These are phyloP conservation scores for Crossoptilon crossoptilon DNA, from an alignment of 2,797 vertebrate species.

Conservation along the genomic window DNA sequence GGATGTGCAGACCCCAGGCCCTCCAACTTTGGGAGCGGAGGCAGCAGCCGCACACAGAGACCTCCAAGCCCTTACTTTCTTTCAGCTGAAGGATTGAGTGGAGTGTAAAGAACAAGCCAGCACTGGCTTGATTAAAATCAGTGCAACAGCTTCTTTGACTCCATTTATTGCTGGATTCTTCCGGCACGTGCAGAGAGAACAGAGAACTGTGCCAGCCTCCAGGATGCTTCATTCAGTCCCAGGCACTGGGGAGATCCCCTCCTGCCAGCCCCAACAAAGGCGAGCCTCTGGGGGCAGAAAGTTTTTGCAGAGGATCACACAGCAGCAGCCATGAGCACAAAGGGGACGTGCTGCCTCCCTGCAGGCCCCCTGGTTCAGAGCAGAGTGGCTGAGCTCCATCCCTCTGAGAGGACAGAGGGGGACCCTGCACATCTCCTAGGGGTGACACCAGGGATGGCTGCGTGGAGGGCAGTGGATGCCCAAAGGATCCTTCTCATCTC, in stretches of 20 bases:
- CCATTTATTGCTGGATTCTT: background rate
- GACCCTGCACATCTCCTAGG: background rate
- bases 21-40: rapidly evolving
- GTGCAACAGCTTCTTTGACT: background rate
- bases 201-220: background rate
- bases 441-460: background rate
- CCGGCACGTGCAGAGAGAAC: background rate
- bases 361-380: rapidly evolving
- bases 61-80: background rate
- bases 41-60: background rate
- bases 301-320: background rate
- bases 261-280: background rate
- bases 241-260: background rate
- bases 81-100: background rate
- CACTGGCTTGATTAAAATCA: background rate
- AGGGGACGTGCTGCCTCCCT: background rate
- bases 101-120: background rate
- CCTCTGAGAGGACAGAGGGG: background rate
- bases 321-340: background rate
- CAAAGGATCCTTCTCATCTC: background rate
- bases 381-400: rapidly evolving
- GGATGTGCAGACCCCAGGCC: background rate
- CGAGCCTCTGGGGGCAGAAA: background rate
- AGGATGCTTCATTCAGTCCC: background rate
- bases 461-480: too few relatives aligned